These are phyloP conservation scores for Ovis canadensis DNA, from an alignment of 2,113 vertebrate species.

Conservation along the genomic window DNA sequence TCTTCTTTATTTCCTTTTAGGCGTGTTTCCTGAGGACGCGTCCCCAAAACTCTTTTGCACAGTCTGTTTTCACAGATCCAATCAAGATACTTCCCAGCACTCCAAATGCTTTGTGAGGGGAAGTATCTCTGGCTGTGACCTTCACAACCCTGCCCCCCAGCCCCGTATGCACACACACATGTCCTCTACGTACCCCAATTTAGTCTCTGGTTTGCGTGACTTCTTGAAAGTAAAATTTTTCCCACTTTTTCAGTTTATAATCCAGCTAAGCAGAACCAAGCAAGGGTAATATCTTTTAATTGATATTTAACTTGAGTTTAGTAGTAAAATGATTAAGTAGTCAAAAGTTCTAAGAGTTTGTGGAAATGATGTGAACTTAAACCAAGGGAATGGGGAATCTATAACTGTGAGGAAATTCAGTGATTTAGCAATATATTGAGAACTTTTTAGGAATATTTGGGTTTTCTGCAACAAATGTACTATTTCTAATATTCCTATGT, in stretches of 20 bases:
- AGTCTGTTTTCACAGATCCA: not conserved
- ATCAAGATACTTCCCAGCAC: not conserved
- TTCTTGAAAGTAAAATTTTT: not conserved
- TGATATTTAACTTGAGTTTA: not conserved
- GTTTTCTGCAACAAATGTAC: not conserved
- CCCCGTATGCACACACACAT: not conserved
- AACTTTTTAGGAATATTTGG: not conserved
- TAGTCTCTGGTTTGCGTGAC: not conserved
- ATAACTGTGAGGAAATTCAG: not conserved
- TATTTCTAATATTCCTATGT: not conserved
- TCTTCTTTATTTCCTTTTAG: not conserved
- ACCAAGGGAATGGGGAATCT: not conserved
- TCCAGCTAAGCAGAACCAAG: not conserved
- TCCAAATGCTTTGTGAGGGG: not conserved
- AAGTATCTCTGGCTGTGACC: not conserved
- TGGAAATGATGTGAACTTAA: constrained; percentile 2
- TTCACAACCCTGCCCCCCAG: not conserved
- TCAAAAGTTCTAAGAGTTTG: not conserved
- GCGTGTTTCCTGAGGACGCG: not conserved
- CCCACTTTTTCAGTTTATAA: not conserved
- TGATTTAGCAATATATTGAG: not conserved
- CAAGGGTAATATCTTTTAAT: not conserved
- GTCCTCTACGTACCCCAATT: not conserved
- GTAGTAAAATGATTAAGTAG: not conserved
- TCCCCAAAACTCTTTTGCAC: not conserved